Evolutionary conservation across 2,113 vertebrate species (phyloP).

Genomic region (Spea multiplicata): DNA sequence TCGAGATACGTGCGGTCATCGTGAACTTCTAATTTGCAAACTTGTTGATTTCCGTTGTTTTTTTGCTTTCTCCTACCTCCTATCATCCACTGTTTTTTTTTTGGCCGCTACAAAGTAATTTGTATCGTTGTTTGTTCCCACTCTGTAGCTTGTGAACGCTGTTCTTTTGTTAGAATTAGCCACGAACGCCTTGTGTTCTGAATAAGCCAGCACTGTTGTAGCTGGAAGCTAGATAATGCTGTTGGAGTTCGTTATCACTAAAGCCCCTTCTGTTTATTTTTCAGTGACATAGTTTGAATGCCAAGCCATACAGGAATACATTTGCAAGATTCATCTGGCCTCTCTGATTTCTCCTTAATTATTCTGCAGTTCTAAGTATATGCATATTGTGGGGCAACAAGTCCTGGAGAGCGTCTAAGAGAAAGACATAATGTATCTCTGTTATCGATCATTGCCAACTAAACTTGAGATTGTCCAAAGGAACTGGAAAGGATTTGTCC

Average conservation of each 20-base stretch:
- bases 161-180: neutral
- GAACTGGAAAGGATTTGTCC: constrained; percentile 57
- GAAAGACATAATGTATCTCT: constrained; percentile 61
- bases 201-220: neutral
- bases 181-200: neutral
- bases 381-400: constrained; percentile 50
- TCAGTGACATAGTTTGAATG: constrained; percentile 28
- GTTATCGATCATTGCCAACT: constrained; percentile 39
- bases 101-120: neutral
- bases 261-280: constrained; percentile 37
- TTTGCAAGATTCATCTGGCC: constrained; percentile 51
- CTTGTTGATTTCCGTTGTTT: neutral
- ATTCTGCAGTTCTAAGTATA: constrained; percentile 44
- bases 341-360: constrained; percentile 55
- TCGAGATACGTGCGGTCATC: neutral
- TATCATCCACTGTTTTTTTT: too few species aligned
- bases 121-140: neutral
- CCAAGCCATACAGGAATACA: constrained; percentile 28
- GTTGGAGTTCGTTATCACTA: constrained; percentile 17
- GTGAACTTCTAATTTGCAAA: neutral
- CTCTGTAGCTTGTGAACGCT: neutral
- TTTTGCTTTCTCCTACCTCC: neutral
- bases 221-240: neutral
- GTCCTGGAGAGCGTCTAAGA: constrained; percentile 52
- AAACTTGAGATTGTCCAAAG: constrained; percentile 46